A percentile compares a stretch with the other conserved stretches of the same genome.
phyloP scores from a whole-genome alignment of 2,113 vertebrate species.

The Myotis brandtii region DNA sequence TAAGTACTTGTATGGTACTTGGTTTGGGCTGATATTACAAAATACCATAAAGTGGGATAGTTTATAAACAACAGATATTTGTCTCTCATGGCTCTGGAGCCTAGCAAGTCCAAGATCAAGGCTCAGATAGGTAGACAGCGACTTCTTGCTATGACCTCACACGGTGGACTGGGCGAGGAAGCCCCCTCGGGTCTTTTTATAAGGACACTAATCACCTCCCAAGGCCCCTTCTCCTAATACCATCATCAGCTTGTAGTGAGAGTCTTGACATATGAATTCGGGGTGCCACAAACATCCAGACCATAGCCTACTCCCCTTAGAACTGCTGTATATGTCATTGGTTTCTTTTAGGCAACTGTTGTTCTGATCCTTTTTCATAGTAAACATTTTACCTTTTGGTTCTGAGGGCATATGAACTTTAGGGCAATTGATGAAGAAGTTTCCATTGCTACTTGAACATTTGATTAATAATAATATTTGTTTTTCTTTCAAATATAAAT shows the following conservation, averaged over 20 bases:
- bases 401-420: constrained; percentile 19
- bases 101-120: not conserved
- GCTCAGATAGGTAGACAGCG: not conserved
- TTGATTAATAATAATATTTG: constrained; percentile 51
- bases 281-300: not conserved
- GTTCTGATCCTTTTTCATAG: not conserved
- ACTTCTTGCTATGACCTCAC: not conserved
- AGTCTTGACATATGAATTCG: not conserved
- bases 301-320: not conserved
- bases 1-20: not conserved
- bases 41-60: not conserved
- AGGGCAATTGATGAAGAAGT: not conserved
- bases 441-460: not conserved
- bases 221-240: not conserved
- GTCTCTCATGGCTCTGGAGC: not conserved
- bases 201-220: not conserved
- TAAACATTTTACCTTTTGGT: not conserved
- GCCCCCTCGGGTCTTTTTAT: not conserved
- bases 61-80: not conserved
- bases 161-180: not conserved
- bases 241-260: not conserved
- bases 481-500: constrained; percentile 37
- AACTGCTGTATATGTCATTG: not conserved
- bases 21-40: not conserved
- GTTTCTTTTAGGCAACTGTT: not conserved